Percentiles rank a stretch among this genome's conserved stretches.
These are phyloP conservation scores for Athalia cordata DNA, from an alignment of 2,888 invertebrate genomes.

Conservation along the genomic window DNA sequence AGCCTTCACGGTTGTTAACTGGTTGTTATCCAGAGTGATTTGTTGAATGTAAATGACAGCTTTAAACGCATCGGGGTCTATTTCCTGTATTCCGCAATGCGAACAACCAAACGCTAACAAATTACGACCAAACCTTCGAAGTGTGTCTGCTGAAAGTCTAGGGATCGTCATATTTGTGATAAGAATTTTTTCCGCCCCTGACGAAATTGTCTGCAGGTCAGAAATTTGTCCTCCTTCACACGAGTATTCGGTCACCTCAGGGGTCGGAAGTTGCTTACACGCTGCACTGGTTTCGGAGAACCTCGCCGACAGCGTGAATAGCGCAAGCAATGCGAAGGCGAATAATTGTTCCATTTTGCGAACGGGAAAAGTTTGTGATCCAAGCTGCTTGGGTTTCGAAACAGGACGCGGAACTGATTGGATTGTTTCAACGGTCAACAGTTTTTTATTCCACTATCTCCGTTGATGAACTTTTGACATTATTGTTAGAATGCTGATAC, in stretches of 20 bases:
- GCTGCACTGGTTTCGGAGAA: slow-evolving; percentile 19
- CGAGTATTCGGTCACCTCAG: slow-evolving; percentile 54
- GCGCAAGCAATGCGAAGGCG: slow-evolving; percentile 47
- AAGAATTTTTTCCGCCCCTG: slow-evolving; percentile 59
- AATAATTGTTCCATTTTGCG: slow-evolving; percentile 53
- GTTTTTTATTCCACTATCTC: background rate
- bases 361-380: background rate
- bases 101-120: slow-evolving; percentile 65
- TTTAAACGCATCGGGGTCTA: slow-evolving; percentile 64
- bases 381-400: background rate
- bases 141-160: slow-evolving; percentile 57
- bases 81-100: slow-evolving; percentile 63
- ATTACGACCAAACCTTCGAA: slow-evolving; percentile 62
- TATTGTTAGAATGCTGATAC: no score
- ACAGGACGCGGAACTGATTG: background rate
- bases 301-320: slow-evolving; percentile 42
- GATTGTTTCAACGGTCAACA: background rate
- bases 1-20: slow-evolving; percentile 57
- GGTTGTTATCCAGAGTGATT: slow-evolving; percentile 65
- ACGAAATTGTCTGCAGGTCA: slow-evolving; percentile 62
- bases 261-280: background rate
- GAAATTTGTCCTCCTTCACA: slow-evolving; percentile 61
- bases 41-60: slow-evolving; percentile 63
- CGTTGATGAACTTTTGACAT: background rate
- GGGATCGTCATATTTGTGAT: slow-evolving; percentile 62